Percentiles rank a stretch among this genome's conserved stretches.
Conservation (phyloP, 2,888 invertebrate genomes). For the Tenthredo amoena region DNA sequence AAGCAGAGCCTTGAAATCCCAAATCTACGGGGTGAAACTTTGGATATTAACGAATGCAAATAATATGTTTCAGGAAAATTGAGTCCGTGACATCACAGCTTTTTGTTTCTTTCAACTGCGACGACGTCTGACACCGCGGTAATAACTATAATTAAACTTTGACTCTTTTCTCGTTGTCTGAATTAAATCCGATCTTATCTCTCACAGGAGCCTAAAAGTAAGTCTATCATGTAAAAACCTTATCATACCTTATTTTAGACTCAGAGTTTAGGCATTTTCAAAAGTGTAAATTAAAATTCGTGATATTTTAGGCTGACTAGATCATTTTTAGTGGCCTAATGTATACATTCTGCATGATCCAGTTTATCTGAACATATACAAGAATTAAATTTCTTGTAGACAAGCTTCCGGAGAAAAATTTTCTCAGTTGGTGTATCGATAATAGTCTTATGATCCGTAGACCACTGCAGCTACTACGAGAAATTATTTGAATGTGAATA, state of each 20-base stretch:
- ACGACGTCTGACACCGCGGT: background rate
- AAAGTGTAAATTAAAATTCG: background rate
- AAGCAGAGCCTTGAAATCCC: background rate
- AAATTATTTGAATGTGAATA: constrained; percentile 23
- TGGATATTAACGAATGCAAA: constrained; percentile 43
- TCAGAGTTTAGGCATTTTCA: background rate
- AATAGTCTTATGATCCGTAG: background rate
- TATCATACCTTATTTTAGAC: background rate
- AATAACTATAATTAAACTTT: constrained; percentile 36
- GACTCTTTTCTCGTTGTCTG: background rate
- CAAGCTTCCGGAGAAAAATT: background rate
- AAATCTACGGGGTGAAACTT: background rate
- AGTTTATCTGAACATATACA: background rate
- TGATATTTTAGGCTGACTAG: background rate
- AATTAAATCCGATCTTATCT: background rate
- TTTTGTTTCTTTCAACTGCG: background rate
- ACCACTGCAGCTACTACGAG: background rate
- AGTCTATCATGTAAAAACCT: background rate
- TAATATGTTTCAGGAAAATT: background rate
- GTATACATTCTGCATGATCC: background rate
- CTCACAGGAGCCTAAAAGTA: background rate
- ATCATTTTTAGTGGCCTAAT: background rate
- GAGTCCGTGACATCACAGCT: background rate
- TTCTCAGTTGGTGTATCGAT: background rate
- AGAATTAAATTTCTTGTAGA: background rate